Base-by-base conservation (phyloP, 1,140 invertebrate species). In the Halictus rubicundus region DNA sequence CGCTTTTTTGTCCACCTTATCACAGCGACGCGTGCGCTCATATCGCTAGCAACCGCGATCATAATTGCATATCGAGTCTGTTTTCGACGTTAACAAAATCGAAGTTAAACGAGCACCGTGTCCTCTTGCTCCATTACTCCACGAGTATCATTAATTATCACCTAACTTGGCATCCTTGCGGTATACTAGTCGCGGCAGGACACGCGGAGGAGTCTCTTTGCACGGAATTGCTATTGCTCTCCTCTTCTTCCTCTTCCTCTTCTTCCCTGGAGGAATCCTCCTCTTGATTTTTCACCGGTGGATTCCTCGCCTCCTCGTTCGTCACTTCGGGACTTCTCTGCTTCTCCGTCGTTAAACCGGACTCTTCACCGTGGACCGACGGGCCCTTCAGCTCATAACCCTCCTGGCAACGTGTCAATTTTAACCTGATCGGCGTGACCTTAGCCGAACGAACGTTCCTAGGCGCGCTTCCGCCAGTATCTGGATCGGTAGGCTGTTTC, bases 81-180 rank as follows among this genome's bases (percentile, higher is more conserved):
- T 72, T 64, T 61, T 61, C 60, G 60, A 72, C 23, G 27, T 60
- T 71, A 78, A 84, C 78, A 81, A 64, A 72, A 72, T 78, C 76
- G 60, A 54, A 54, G 19, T 63, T 78, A 78, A 54, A 54, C 76
- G 25, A 78, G 76, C 76, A 78, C 76, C 72, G 64, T 89, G 90
- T 90, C 82, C 76, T 78, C 68, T 54, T 54, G 68, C 76, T 71
- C 68, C 76, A 21, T 83, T 90, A 92, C 92, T 92, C 92, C 92
- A 91, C 91, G 93, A 93, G 93, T 94, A 94, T 92, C 88, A 93
- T 90, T 94, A 94, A 94, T 94, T 96, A 96, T 97, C 96, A 97
- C 95, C 96, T 97, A 95, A 97, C 96, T 94, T 97, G 96, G 94
- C 96, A 96, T 93, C 96, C 96, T 94, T 97, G 96, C 90, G 95